phyloP scores from a whole-genome alignment of 2,797 vertebrate species.

The Anniella stebbinsi region DNA sequence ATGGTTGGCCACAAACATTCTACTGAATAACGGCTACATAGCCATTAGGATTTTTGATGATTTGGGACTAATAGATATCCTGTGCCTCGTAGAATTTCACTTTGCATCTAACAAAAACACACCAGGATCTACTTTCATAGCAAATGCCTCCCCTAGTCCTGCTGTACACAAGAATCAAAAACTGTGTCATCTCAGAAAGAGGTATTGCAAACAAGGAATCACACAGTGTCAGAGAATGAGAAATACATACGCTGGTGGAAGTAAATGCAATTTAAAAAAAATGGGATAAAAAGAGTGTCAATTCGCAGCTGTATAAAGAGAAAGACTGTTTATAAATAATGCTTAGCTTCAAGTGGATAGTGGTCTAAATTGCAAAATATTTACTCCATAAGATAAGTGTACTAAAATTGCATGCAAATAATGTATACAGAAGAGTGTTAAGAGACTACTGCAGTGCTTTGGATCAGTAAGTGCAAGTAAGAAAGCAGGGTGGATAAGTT shows the following conservation, averaged over 20 bases:
- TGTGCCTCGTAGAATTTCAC: background rate
- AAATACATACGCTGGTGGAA: background rate
- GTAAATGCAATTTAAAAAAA: background rate
- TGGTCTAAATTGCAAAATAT: background rate
- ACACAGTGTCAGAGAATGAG: background rate
- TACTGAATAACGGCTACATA: background rate
- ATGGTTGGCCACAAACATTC: background rate
- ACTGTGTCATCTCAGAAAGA: background rate
- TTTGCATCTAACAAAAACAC: background rate
- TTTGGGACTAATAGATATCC: background rate
- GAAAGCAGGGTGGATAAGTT: background rate
- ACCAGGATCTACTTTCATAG: background rate
- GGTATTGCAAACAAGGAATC: background rate
- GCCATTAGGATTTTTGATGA: background rate
- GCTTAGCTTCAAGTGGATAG: background rate
- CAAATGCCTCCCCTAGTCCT: background rate
- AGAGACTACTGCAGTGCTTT: background rate
- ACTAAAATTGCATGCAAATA: background rate
- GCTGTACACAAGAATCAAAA: background rate
- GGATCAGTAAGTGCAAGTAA: background rate
- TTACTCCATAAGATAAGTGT: background rate
- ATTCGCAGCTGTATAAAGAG: background rate
- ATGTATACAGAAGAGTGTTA: background rate
- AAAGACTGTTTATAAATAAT: background rate
- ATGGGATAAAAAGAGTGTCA: background rate